A percentile compares a stretch with the other conserved stretches of the same genome.
phyloP scores from a whole-genome alignment of 2,113 vertebrate genomes.

The Asarcornis scutulata region DNA sequence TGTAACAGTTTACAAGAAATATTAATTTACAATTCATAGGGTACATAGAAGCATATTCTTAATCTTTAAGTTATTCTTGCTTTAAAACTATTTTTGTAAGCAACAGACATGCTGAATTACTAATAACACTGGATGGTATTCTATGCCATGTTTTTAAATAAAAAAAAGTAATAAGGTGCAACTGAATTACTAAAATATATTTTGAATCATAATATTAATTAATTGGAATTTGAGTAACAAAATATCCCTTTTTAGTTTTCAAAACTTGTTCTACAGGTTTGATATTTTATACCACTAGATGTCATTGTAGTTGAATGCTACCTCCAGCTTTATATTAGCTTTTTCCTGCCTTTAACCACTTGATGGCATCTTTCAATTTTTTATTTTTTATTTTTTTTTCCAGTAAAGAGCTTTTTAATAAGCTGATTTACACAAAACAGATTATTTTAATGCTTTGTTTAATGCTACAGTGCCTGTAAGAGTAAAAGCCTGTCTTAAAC shows the following conservation, averaged over 20 bases:
- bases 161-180: neutral
- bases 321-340: accelerated
- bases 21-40: neutral
- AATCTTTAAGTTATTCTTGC: neutral
- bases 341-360: conserved; percentile 41
- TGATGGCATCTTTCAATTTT: conserved; percentile 62
- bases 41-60: neutral
- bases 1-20: neutral
- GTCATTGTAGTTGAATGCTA: conserved; percentile 15
- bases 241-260: neutral
- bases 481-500: neutral
- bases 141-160: neutral
- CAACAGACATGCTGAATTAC: neutral
- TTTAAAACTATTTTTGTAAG: neutral
- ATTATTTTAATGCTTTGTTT: neutral
- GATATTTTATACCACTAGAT: conserved; percentile 43
- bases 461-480: neutral
- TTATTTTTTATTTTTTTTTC: conserved; percentile 12
- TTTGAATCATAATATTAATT: accelerated
- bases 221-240: neutral
- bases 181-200: neutral
- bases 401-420: neutral
- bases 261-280: accelerated
- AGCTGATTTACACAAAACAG: neutral
- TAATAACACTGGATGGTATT: neutral